Percentiles rank a stretch among this genome's conserved stretches.
These are phyloP conservation scores for Rhinopomastus cyanomelas DNA, from an alignment of 2,113 vertebrate genomes.

Conservation along the genomic window DNA sequence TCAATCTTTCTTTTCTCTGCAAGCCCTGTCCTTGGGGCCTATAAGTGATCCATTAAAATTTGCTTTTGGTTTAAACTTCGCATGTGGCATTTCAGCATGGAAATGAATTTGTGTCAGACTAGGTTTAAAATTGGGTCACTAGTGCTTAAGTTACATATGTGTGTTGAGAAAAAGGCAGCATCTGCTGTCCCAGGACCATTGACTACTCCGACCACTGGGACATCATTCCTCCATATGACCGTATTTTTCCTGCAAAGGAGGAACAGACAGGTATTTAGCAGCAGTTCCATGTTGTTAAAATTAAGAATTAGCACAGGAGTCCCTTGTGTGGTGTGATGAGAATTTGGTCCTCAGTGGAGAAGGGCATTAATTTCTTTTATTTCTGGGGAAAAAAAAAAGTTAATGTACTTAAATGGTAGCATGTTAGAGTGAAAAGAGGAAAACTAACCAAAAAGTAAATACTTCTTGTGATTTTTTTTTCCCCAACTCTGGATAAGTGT, in stretches of 20 bases:
- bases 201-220: neutral
- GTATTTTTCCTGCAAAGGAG: neutral
- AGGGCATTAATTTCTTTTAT: neutral
- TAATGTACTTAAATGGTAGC: neutral
- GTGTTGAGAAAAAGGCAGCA: neutral
- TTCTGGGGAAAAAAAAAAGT: neutral
- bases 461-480: neutral
- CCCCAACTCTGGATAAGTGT: neutral
- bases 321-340: neutral
- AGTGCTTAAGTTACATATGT: neutral
- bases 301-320: neutral
- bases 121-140: conserved; percentile 34
- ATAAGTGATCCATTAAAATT: neutral
- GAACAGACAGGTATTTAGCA: neutral
- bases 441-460: neutral
- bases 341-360: neutral
- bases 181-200: neutral
- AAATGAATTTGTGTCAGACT: conserved; percentile 33
- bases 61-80: conserved; percentile 23
- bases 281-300: neutral
- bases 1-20: neutral
- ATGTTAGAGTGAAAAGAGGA: neutral
- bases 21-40: neutral
- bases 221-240: neutral
- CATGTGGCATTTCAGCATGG: neutral